phyloP scores from a whole-genome alignment of 2,797 vertebrate genomes.

The Lepilemur septentrionalis region DNA sequence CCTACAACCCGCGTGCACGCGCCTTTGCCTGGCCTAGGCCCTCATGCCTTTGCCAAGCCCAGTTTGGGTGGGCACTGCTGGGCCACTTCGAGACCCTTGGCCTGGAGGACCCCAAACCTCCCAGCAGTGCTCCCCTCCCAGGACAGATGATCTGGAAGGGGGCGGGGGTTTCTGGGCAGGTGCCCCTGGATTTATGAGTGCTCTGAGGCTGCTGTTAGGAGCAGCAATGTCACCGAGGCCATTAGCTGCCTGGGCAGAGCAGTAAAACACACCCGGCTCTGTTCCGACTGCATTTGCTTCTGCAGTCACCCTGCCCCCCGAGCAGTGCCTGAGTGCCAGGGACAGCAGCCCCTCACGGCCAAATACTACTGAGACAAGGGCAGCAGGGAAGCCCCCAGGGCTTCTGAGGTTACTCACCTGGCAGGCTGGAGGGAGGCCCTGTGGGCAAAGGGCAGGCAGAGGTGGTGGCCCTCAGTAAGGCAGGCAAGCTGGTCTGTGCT shows the following conservation, averaged over 20 bases:
- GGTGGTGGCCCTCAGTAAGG: neutral
- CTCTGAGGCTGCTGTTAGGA: neutral
- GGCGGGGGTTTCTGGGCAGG: neutral
- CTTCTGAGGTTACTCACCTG: neutral
- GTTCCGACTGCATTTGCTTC: neutral
- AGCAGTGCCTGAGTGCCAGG: neutral
- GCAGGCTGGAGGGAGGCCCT: neutral
- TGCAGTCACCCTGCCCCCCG: neutral
- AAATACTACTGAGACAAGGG: neutral
- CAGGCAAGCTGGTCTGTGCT: neutral
- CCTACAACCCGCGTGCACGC: too few relatives aligned
- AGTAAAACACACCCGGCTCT: neutral
- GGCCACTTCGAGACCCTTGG: neutral
- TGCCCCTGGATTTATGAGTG: neutral
- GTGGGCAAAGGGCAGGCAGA: neutral
- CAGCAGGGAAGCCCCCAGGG: neutral
- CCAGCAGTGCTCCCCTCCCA: neutral
- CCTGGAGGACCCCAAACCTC: neutral
- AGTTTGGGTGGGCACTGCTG: neutral
- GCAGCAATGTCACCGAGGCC: slow-evolving; percentile 40
- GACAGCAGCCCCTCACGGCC: accelerated
- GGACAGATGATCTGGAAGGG: neutral
- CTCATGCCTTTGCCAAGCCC: neutral
- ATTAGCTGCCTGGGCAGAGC: slow-evolving; percentile 55
- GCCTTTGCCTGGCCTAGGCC: neutral